Percentiles rank a stretch among this genome's conserved stretches.
Conservation (phyloP, 1,140 invertebrate species). For the Psilanteris sp. region DNA sequence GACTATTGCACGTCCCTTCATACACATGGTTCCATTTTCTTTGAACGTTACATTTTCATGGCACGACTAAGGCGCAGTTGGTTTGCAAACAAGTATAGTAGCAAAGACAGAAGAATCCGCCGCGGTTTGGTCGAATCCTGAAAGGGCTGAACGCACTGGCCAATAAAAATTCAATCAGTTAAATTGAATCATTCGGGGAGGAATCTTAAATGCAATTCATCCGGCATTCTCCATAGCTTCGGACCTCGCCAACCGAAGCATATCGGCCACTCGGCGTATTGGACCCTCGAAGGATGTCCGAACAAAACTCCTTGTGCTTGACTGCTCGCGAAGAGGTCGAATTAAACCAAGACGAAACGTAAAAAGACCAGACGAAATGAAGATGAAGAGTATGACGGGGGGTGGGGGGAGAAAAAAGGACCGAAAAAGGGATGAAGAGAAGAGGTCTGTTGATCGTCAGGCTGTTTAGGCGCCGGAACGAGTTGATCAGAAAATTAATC, state of each 20-base stretch:
- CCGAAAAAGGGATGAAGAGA: constrained; percentile 1
- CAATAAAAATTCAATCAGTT: constrained; percentile 64
- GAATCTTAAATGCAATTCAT: constrained; percentile 59
- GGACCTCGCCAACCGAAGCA: constrained; percentile 50
- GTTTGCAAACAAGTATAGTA: constrained; percentile 20
- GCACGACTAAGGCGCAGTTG: constrained; percentile 9
- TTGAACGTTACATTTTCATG: constrained; percentile 33
- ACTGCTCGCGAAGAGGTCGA: constrained; percentile 47
- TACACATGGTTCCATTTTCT: constrained; percentile 33
- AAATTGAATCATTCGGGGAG: constrained; percentile 62
- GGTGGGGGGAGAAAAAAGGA: neutral
- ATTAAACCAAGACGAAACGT: constrained; percentile 25
- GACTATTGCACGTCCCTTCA: constrained; percentile 24
- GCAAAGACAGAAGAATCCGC: constrained; percentile 22
- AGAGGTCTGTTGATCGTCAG: constrained; percentile 42
- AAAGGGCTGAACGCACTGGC: constrained; percentile 52
- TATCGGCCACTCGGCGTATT: constrained; percentile 52
- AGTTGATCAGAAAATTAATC: constrained; percentile 67
- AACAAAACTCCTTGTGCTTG: constrained; percentile 54
- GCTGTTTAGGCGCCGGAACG: constrained; percentile 41
- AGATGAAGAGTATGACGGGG: constrained; percentile 18
- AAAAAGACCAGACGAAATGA: constrained; percentile 7
- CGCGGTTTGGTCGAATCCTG: constrained; percentile 52
- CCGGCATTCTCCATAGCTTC: constrained; percentile 32
- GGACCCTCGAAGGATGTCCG: constrained; percentile 54